Evolutionary conservation across 2,113 vertebrate species (phyloP).

Genomic region (Podiceps cristatus): DNA sequence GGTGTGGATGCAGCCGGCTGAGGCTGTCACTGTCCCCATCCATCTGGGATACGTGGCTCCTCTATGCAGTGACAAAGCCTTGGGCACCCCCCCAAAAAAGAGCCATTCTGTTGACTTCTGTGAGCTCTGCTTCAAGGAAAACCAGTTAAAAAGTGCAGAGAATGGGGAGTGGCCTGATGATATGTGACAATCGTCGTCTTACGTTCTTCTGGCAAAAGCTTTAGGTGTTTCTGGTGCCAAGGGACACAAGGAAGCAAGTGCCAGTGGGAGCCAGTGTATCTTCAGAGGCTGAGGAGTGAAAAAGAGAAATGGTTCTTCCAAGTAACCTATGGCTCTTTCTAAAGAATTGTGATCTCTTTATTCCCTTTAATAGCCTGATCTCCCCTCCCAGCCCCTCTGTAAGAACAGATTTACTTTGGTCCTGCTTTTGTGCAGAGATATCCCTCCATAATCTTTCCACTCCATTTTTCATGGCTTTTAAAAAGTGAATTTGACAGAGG

Average conservation of each 20-base stretch:
- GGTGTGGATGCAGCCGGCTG: fast-evolving
- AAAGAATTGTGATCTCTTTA: not conserved
- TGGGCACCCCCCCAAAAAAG: not conserved
- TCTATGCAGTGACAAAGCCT: not conserved
- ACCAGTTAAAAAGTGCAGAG: not conserved
- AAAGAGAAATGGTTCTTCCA: not conserved
- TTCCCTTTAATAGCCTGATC: not conserved
- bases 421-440: slow-evolving; percentile 7
- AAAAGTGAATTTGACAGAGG: slow-evolving; percentile 38
- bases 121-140: not conserved
- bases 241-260: fast-evolving
- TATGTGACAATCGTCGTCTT: not conserved
- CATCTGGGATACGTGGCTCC: not conserved
- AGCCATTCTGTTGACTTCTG: not conserved
- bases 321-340: not conserved
- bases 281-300: not conserved
- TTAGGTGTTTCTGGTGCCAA: not conserved
- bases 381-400: not conserved
- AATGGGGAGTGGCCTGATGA: not conserved
- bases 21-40: not conserved
- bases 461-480: slow-evolving; percentile 13
- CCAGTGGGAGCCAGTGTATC: not conserved
- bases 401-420: not conserved
- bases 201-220: not conserved
- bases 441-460: slow-evolving; percentile 25